Evolutionary conservation across 1,140 invertebrate species (phyloP), one percentile per base, ranked within the genome.

Genomic region (Philotrypesis tridentata): DNA sequence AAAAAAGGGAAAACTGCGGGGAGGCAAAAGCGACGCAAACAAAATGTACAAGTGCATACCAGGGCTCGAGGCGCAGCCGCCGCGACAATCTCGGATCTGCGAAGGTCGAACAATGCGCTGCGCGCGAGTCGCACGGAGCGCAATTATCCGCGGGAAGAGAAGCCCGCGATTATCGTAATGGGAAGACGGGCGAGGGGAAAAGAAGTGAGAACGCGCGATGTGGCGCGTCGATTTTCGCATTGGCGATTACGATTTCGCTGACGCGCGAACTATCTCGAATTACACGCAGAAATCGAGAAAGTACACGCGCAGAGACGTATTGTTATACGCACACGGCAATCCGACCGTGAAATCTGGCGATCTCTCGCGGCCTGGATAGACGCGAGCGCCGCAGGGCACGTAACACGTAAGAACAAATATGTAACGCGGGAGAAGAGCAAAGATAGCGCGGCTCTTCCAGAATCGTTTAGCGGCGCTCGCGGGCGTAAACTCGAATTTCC

Each of bases 401-500:
- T n/a, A n/a, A n/a, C n/a, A n/a, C n/a, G n/a, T n/a, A n/a, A n/a
- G n/a, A n/a, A n/a, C n/a, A n/a, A n/a, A n/a, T n/a, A n/a, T n/a
- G n/a, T n/a, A n/a, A n/a, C n/a, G n/a, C n/a, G n/a, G n/a, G n/a
- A n/a, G n/a, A n/a, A n/a, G n/a, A n/a, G n/a, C n/a, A n/a, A n/a
- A n/a, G 4, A 37, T 5, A 37, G 4, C 33, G 33, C 33, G n/a
- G n/a, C n/a, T n/a, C 37, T 71, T 71, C 29, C 68, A 9, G 21
- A 55, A 55, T n/a, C 31, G 21, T 71, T 33, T 71, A n/a, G 61
- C 61, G 25, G 61, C 27, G 61, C 75, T 68, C 33, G 23, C 2
- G 17, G 17, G 21, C 48, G 75, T 68, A 63, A 75, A 75, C 55
- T 33, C 11, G 73, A 75, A 68, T 68, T 65, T 60, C 40, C 77